Conservation (phyloP, 2,888 invertebrate genomes). For the Dryocosmus kuriphilus region DNA sequence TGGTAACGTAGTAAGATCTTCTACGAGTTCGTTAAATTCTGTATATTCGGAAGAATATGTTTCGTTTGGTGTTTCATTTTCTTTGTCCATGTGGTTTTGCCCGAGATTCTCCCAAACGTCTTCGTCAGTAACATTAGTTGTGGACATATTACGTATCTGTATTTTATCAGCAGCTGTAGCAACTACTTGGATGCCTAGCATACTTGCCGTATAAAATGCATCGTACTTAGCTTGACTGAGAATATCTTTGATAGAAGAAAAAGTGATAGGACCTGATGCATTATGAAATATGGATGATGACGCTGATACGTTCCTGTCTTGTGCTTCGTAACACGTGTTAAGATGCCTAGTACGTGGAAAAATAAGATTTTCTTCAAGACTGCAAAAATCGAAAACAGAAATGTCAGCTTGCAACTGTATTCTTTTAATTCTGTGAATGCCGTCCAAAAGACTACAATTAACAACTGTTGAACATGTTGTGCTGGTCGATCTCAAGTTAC, state of each 20-base stretch:
- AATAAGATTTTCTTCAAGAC: conserved; percentile 17
- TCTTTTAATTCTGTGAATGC: conserved; percentile 43
- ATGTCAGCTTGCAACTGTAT: conserved; percentile 47
- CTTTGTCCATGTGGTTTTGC: no score
- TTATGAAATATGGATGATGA: not conserved
- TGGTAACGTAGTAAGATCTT: conserved; percentile 36
- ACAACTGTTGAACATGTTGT: conserved; percentile 45
- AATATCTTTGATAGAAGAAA: no score
- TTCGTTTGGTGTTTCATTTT: no score
- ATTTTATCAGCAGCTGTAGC: not conserved
- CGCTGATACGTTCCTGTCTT: conserved; percentile 5
- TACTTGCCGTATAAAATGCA: conserved; percentile 20
- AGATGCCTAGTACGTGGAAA: conserved; percentile 25
- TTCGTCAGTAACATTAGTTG: not conserved
- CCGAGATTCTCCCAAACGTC: not conserved
- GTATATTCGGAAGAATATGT: no score
- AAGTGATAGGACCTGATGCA: not conserved
- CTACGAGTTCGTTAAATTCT: not conserved
- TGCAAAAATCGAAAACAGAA: conserved; percentile 36
- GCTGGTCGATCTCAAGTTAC: conserved; percentile 40
- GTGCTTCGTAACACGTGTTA: conserved; percentile 2
- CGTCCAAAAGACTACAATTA: conserved; percentile 48
- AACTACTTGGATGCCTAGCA: conserved; percentile 21
- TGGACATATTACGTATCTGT: not conserved
- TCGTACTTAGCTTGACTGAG: conserved; percentile 15